Evolutionary conservation across 2,888 invertebrate species (phyloP).

Genomic region (Cinara cedri): DNA sequence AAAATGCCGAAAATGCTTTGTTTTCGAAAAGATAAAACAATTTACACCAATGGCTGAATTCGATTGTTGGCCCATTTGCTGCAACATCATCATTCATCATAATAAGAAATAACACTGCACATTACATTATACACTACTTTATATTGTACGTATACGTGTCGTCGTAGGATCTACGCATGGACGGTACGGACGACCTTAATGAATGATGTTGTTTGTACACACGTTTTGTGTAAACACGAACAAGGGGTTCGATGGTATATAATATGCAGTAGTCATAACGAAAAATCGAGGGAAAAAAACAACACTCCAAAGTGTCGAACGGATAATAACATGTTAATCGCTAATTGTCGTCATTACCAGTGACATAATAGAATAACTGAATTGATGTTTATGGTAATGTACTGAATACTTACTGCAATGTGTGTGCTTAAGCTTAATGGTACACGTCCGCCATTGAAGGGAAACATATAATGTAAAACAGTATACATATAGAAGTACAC

Average conservation of each 20-base stretch:
- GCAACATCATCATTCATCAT: background rate
- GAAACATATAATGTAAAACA: too few species aligned
- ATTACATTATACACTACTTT: background rate
- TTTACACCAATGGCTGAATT: too few species aligned
- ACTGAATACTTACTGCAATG: background rate
- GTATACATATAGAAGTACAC: too few species aligned
- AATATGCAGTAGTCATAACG: background rate
- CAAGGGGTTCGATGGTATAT: background rate
- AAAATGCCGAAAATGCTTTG: too few species aligned
- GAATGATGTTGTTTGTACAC: slow-evolving; percentile 1
- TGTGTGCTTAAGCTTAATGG: background rate
- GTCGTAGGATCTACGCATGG: slow-evolving; percentile 16
- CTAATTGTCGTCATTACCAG: slow-evolving; percentile 24
- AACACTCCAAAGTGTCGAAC: background rate
- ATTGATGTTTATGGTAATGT: background rate
- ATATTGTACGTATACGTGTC: background rate
- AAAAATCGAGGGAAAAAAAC: slow-evolving; percentile 1
- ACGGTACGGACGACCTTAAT: slow-evolving; percentile 10
- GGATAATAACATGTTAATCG: background rate
- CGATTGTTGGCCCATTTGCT: background rate
- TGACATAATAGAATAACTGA: background rate
- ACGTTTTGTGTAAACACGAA: slow-evolving; percentile 4
- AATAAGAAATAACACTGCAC: too few species aligned
- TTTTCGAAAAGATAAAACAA: too few species aligned
- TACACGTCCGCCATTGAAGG: too few species aligned